Evolutionary conservation across 1,140 invertebrate species (phyloP), one percentile per base, ranked within the genome.

Genomic region (Mycetomoellerius zeteki): DNA sequence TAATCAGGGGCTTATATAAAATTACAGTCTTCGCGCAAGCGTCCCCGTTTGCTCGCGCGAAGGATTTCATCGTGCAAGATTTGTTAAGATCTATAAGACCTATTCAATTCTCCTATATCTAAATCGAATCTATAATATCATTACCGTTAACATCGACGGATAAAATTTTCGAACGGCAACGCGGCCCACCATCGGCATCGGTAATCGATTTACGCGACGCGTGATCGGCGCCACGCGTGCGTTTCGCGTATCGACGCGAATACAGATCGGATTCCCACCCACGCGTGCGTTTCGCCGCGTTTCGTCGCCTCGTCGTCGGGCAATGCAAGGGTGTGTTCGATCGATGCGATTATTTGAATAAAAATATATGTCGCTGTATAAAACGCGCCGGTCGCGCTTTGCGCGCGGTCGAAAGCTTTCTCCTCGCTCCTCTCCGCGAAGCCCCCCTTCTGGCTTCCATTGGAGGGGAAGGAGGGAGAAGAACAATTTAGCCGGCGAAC

Each of bases 1-100:
- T 95, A 95, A 95, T 95, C 95, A 94, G 93, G 81, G 91, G 88
- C 91, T 93, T 94, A 94, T 94, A 94, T 94, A 94, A 94, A 95
- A 95, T 94, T 94, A 92, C 93, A 85, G 89, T 90, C 50, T 8
- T 4, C 52, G 16, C 52, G 19, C 19, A 19, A 6, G 52, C 75
- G 50, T 90, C 89, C 87, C 88, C 78, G 80, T 87, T 69, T n/a
- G 21, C 37, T 60, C 52, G 54, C 43, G 47, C 50, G 14, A 43
- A 5, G 12, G 16, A 24, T 52, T 80, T 52, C 24, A 47, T 8
- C n/a, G n/a, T n/a, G 54, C 14, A 24, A 19, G 47, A n/a, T 54
- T n/a, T 2, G 19, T 19, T 5, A 7, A n/a, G 52, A n/a, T 54
- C 19, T 47, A 14, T 3, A 14, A 3, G 12, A n/a, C 47, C 12